Evolutionary conservation across 2,113 vertebrate genomes (phyloP), one percentile per base, ranked within the genome.

Genomic region (Eulemur macaco): DNA sequence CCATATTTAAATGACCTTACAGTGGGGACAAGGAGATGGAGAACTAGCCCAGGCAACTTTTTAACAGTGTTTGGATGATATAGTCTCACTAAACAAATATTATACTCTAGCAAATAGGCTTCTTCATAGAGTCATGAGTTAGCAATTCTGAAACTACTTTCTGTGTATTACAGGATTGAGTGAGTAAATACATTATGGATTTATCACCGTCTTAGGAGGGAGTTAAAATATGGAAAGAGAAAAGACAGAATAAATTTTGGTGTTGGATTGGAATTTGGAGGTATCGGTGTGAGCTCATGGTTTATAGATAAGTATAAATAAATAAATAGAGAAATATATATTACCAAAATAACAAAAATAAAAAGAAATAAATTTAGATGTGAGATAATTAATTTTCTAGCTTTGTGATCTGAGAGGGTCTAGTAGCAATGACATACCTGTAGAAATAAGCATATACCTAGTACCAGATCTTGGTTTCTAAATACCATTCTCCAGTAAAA

Each of bases 141-240:
- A 91, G 83, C 31, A 58, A 95, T 68, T 93, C 60, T 68, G n/a
- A 96, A 84, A 91, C 10, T n/a, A 88, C 52, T 82, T 95, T 83
- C 37, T 93, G 50, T 64, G 17, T 54, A 76, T 81, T 94, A 50
- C 68, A 87, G 54, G 69, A 84, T 54, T 71, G 69, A 93, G 76
- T 69, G 6, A 69, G 37, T 74, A 69, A 84, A 39, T 86, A 56
- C 45, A 71, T 73, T 83, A 74, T 58, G 23, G 76, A 80, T 58
- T 97, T 93, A 42, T 56, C 39, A 45, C 31, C 89, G 83, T 90
- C 45, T 80, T 71, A 39, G 50, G 76, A 71, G 42, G 34, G 27
- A 93, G 73, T 86, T 91, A 60, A 86, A 71, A 91, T 50, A 74
- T 18, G 31, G 31, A 66, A 64, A 91, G 20, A 25, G 39, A 34